Evolutionary conservation across 2,797 vertebrate genomes (phyloP).

Genomic region (Hydrocynus forskahlii): DNA sequence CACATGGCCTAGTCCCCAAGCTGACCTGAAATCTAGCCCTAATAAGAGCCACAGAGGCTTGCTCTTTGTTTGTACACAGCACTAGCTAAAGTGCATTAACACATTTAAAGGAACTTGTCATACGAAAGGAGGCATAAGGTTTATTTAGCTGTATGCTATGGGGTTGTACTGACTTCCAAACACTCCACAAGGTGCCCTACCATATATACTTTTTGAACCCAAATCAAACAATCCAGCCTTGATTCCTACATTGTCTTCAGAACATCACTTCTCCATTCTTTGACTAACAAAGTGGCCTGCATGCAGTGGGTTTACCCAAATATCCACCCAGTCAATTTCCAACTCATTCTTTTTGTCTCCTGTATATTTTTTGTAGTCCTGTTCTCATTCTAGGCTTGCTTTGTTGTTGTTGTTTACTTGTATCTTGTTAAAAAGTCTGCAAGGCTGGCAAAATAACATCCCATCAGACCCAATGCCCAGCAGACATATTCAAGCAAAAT

Average conservation of each 20-base stretch:
- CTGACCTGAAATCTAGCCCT: background rate
- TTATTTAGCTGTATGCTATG: background rate
- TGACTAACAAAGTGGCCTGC: background rate
- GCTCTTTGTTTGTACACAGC: background rate
- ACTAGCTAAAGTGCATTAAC: background rate
- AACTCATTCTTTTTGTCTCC: background rate
- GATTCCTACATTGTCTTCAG: background rate
- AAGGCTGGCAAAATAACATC: background rate
- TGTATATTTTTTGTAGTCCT: background rate
- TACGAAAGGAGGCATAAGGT: background rate
- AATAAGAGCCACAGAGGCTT: background rate
- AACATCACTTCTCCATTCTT: background rate
- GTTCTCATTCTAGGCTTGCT: too few relatives aligned
- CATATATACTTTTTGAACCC: background rate
- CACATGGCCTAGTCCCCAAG: background rate
- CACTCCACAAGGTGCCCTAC: background rate
- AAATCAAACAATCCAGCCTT: background rate
- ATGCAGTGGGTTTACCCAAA: background rate
- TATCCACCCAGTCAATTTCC: background rate
- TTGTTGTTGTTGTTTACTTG: background rate
- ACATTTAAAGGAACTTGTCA: background rate
- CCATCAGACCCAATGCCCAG: too few relatives aligned
- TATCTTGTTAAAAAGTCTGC: background rate
- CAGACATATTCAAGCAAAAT: background rate
- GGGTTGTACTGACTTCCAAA: background rate